Evolutionary conservation across 2,113 vertebrate genomes (phyloP).

Genomic region (Protomyctophum bolini): DNA sequence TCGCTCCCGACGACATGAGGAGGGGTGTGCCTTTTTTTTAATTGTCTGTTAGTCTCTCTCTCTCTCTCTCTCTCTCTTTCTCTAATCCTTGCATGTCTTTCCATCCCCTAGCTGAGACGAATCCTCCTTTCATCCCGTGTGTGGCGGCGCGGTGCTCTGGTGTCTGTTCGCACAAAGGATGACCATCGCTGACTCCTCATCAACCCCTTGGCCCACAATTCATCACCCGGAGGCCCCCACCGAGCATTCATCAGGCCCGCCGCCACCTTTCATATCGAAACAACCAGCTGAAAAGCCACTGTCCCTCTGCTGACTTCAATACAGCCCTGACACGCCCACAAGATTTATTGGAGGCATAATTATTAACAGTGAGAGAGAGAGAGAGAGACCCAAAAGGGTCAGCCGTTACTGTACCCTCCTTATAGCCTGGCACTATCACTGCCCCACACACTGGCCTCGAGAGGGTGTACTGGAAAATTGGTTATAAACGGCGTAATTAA

Average conservation of each 20-base stretch:
- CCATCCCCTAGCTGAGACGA: constrained; percentile 64
- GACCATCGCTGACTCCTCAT: constrained; percentile 75
- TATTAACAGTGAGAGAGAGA: constrained; percentile 69
- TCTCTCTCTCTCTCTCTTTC: constrained; percentile 48
- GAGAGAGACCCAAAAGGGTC: constrained; percentile 62
- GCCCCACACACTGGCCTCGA: constrained; percentile 38
- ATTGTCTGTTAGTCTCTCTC: constrained; percentile 46
- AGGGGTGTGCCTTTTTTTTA: constrained; percentile 45
- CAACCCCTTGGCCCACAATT: constrained; percentile 75
- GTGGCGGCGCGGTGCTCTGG: constrained; percentile 59
- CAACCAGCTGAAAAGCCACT: constrained; percentile 78
- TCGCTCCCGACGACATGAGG: constrained; percentile 1
- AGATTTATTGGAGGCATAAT: constrained; percentile 79
- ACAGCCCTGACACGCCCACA: constrained; percentile 66
- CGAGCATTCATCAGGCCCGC: constrained; percentile 71
- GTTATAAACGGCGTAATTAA: too few species aligned
- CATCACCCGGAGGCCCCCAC: constrained; percentile 75
- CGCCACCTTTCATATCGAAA: constrained; percentile 74
- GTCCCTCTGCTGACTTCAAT: constrained; percentile 76
- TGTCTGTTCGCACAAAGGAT: constrained; percentile 71
- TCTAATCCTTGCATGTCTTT: constrained; percentile 54
- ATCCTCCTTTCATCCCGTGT: constrained; percentile 71
- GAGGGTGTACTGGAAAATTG: too few species aligned
- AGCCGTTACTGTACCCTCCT: constrained; percentile 57
- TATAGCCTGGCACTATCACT: constrained; percentile 39